Conservation (phyloP, 2,888 invertebrate genomes). For the Graphium colonna region DNA sequence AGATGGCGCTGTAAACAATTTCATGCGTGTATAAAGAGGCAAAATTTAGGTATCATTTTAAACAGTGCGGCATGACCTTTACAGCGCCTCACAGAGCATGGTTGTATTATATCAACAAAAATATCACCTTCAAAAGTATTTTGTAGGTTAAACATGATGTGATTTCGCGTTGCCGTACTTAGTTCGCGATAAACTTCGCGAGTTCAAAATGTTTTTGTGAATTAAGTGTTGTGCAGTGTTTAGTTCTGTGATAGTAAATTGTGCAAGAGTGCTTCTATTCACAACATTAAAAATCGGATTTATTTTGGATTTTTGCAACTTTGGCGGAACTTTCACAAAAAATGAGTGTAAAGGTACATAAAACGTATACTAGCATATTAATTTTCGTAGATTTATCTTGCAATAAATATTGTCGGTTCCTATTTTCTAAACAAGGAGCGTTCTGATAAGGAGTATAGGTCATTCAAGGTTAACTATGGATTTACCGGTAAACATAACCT, state of each 20-base stretch:
- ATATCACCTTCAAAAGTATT: slow-evolving; percentile 79
- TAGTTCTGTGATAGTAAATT: slow-evolving; percentile 10
- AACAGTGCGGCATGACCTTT: slow-evolving; percentile 35
- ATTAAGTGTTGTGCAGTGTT: slow-evolving; percentile 37
- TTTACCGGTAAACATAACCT: slow-evolving; percentile 68
- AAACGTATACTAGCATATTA: not conserved
- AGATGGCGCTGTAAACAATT: slow-evolving; percentile 62
- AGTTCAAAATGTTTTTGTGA: slow-evolving; percentile 40
- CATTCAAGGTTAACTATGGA: slow-evolving; percentile 73
- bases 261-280: slow-evolving; percentile 8
- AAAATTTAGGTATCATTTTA: slow-evolving; percentile 41
- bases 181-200: slow-evolving; percentile 50
- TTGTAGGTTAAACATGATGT: slow-evolving; percentile 78
- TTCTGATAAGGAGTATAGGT: slow-evolving; percentile 48
- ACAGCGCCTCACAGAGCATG: slow-evolving; percentile 33
- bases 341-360: slow-evolving; percentile 21
- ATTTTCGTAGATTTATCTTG: not conserved
- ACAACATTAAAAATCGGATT: not conserved
- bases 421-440: not conserved
- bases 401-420: not conserved
- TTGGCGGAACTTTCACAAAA: slow-evolving; percentile 26
- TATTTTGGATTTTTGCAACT: slow-evolving; percentile 16
- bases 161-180: slow-evolving; percentile 70
- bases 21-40: slow-evolving; percentile 48
- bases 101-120: slow-evolving; percentile 75